A percentile compares a stretch with the other conserved stretches of the same genome.
Evolutionary conservation across 2,888 invertebrate genomes (phyloP).

Genomic region (Heliconius sara): DNA sequence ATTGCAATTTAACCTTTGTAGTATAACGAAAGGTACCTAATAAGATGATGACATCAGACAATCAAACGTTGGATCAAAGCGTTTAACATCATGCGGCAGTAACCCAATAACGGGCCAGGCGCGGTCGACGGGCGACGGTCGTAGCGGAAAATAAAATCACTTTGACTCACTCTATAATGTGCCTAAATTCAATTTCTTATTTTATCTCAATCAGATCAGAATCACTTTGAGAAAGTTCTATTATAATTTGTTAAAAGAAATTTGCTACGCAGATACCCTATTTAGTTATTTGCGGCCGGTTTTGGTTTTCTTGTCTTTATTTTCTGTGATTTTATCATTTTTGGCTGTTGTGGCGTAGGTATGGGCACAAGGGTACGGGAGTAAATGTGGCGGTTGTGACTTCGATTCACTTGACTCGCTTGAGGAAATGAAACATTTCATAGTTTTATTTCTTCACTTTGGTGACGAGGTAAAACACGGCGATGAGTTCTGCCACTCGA

Average conservation of each 20-base stretch:
- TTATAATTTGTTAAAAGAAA: slow-evolving; percentile 59
- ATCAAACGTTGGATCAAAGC: slow-evolving; percentile 70
- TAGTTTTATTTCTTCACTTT: not conserved
- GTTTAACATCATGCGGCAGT: slow-evolving; percentile 65
- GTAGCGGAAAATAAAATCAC: slow-evolving; percentile 75
- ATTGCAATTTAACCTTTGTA: slow-evolving; percentile 17
- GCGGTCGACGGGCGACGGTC: slow-evolving; percentile 51
- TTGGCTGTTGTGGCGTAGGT: not conserved
- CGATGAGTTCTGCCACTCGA: not conserved
- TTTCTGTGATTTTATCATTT: too few relatives aligned
- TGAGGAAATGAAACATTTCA: not conserved
- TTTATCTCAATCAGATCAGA: slow-evolving; percentile 17
- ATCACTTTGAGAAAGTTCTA: slow-evolving; percentile 21
- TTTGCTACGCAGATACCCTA: slow-evolving; percentile 47
- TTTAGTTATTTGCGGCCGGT: not conserved
- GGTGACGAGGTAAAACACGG: not conserved
- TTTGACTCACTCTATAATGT: slow-evolving; percentile 66
- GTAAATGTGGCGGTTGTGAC: not conserved
- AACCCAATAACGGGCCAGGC: slow-evolving; percentile 66
- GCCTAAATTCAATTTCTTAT: slow-evolving; percentile 66
- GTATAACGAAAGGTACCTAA: slow-evolving; percentile 29
- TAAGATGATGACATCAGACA: slow-evolving; percentile 37
- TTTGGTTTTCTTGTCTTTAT: not conserved
- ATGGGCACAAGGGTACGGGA: not conserved
- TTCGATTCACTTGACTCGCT: not conserved